Percentiles rank a stretch among this genome's conserved stretches.
Evolutionary conservation across 2,888 invertebrate species (phyloP).

Genomic region (Epinotia ramella): DNA sequence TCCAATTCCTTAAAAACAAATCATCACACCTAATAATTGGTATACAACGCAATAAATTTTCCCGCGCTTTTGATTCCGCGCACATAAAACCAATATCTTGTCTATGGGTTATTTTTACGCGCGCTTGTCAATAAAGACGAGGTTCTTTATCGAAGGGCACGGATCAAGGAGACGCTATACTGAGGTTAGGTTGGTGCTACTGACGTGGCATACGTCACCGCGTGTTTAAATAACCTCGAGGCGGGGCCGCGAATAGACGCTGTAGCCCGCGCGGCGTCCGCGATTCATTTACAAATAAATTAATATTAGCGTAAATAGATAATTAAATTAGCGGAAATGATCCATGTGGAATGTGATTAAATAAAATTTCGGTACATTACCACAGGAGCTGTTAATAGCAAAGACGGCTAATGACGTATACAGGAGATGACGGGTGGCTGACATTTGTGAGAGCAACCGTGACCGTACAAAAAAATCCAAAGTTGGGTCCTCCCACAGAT

Average conservation of each 20-base stretch:
- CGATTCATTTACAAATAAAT: conserved; percentile 38
- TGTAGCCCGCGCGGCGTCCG: conserved; percentile 73
- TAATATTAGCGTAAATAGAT: conserved; percentile 38
- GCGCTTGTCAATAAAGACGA: conserved; percentile 66
- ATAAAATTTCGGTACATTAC: conserved; percentile 9
- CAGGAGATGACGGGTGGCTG: not conserved
- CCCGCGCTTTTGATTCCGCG: conserved; percentile 42
- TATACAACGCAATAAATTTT: conserved; percentile 39
- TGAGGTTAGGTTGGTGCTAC: conserved; percentile 54
- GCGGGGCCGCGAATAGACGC: conserved; percentile 64
- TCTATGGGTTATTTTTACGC: conserved; percentile 60
- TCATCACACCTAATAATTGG: conserved; percentile 44
- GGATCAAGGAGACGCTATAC: conserved; percentile 67
- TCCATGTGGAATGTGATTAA: conserved; percentile 17
- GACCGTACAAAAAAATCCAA: not conserved
- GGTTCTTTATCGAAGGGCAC: conserved; percentile 67
- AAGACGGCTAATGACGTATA: not conserved
- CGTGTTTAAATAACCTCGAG: conserved; percentile 72
- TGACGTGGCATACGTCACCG: conserved; percentile 64
- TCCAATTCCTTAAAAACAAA: conserved; percentile 40
- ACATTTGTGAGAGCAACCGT: not conserved
- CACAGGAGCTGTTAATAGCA: not conserved
- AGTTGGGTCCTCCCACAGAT: no score
- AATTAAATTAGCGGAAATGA: conserved; percentile 23
- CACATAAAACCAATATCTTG: conserved; percentile 41